Base-by-base conservation (phyloP, 2,113 vertebrate genomes). In the Percopsis transmontana region DNA sequence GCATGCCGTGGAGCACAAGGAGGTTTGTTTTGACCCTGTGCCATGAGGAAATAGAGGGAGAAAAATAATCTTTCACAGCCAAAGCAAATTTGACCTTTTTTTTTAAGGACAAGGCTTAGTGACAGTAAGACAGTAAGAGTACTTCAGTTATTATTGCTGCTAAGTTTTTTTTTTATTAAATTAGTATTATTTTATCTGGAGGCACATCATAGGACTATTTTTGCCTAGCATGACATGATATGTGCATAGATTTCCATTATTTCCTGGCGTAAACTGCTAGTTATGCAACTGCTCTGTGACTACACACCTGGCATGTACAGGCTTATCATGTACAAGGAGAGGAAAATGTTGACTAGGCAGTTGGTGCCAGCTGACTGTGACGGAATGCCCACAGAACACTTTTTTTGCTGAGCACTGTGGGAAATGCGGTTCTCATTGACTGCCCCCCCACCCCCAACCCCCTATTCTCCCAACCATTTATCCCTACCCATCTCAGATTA, bases 391-490 rank as follows among this genome's bases (percentile, higher is more conserved):
- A 33, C 42, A 27, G 59, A 54, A 11, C 16, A 12, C 2, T 55
- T 74, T 84, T 74, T 83, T 54, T 89, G 88, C 86, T 90, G 83
- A 89, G 84, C 74, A 53, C 48, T 59, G 73, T 79, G 73, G 68
- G 63, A 87, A 89, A 64, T 14, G 41, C 19, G 41, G 51, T 24
- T 60, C 42, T 68, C 74, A 39, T 39, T 76, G 42, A 19, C 39
- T 73, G 66, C 63, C 70, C 74, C 53, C 13, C 40, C 19, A 12
- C 54, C 15, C 2, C 19, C 2, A 3, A 0, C 9, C 15, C 21
- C 9, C 52, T 20, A 15, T 6, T 11, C 52, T 3, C 52, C 52
- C 52, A 24, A 19, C 52, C 23, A 15, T 19, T 62, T 41, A 3
- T 50, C 71, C 16, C 18, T 58, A 53, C n/a, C 40, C 23, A 53